Evolutionary conservation across 2,888 invertebrate species (phyloP), one percentile per base, ranked within the genome.

Genomic region (Xanthorhoe spadicearia): DNA sequence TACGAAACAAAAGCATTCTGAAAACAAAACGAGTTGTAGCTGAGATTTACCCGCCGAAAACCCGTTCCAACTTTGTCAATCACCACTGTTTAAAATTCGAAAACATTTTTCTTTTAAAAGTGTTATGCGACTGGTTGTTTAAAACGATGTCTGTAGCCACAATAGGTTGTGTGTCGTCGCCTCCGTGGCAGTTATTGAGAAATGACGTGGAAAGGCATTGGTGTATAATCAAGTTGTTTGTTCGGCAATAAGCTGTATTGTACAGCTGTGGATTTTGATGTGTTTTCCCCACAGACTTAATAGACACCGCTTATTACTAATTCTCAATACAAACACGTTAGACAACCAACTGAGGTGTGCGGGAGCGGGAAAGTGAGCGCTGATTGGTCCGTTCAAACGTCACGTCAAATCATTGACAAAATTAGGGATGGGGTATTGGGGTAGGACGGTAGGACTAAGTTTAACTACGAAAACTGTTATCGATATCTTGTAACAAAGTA

Each of bases 151-250:
- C 19, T n/a, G 9, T 8, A n/a, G 54, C 18, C 17, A 35, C 48
- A 35, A 35, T 35, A 49, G 13, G 49, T 2, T 32, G 17, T 23
- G 15, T 43, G 18, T 46, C 23, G 15, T 15, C 18, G n/a, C 48
- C 15, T 10, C 13, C 17, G 17, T 17, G 7, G 15, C 17, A 48
- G 13, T 15, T 48, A 7, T 17, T 15, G 17, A 48, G 48, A 48
- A 46, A 46, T 46, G 15, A 48, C 48, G 48, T 17, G 6, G 48
- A 48, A 46, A 48, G 17, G 15, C 48, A 17, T 48, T 53, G 43
- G 50, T 54, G 19, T 60, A 52, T 48, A 60, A 65, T 64, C n/a
- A 56, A 51, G 50, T 60, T 60, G 46, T 56, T 56, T 32, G 51
- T 60, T 55, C 23, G 10, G 35, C 58, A 54, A 35, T 52, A 60